Base-by-base conservation (phyloP, 1,140 invertebrate species). In the Helicoverpa armigera region DNA sequence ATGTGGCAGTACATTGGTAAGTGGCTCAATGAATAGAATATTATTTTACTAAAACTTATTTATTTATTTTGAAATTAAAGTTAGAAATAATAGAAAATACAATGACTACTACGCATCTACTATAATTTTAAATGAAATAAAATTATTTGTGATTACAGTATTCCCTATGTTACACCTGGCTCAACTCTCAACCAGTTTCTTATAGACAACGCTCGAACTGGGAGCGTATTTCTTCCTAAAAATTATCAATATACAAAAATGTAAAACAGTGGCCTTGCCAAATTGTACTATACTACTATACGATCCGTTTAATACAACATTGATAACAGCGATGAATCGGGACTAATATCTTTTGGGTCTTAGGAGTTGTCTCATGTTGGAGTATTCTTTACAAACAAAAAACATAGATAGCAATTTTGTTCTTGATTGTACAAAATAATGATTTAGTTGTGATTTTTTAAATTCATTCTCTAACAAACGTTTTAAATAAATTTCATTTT, bases 201-300 rank as follows among this genome's bases (percentile, higher is more conserved):
- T 77, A 72, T 67, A 56, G 58, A 63, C 58, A n/a, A 29, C 81
- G 48, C 74, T 61, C 65, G 16, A 56, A 16, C 54, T 23, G 23
- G 63, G 79, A 77, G 56, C 51, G 74, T 60, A 63, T 54, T 77
- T 80, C 29, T 23, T 61, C 72, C 78, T 79, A 81, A 72, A 75
- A 53, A 77, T 53, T 58, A 85, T 79, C 86, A 73, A 82, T 67
- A 65, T 85, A 84, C 61, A 75, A 82, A 74, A 83, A 65, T 80
- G 70, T 81, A 83, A 80, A 84, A 86, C 74, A 88, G 86, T 85
- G 88, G 89, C 89, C 87, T 81, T 83, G 89, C 89, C 87, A 77
- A 88, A 92, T 91, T 90, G 87, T 88, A 91, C 83, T 91, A 90
- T 87, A 90, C 82, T 91, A 90, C 74, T 85, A 87, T 81, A 87